These are phyloP conservation scores for Limnephilus auricula DNA, from an alignment of 2,888 invertebrate genomes.

Conservation along the genomic window DNA sequence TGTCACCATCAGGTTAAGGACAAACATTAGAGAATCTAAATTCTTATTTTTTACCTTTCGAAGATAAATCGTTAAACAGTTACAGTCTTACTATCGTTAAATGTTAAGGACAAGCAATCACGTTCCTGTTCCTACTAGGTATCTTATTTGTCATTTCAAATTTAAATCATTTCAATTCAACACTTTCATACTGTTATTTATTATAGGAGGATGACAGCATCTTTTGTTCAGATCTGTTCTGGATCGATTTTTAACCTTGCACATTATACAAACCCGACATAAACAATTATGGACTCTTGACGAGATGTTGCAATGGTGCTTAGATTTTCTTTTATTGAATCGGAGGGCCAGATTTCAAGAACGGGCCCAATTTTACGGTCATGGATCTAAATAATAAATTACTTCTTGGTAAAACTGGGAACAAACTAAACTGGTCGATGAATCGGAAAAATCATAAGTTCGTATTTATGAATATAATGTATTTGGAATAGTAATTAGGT, in stretches of 20 bases:
- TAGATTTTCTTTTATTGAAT: conserved; percentile 17
- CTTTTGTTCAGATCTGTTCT: conserved; percentile 9
- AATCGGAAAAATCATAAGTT: background rate
- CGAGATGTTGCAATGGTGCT: conserved; percentile 22
- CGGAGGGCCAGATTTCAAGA: conserved; percentile 21
- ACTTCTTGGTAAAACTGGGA: background rate
- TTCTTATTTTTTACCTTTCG: background rate
- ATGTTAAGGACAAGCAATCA: background rate
- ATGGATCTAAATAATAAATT: background rate
- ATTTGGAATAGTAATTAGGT: background rate
- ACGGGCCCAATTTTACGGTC: conserved; percentile 4
- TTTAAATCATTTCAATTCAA: too few relatives aligned
- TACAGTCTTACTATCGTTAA: background rate
- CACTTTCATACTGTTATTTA: background rate
- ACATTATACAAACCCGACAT: background rate
- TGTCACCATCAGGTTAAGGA: background rate
- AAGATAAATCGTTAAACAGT: background rate
- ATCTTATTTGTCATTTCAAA: background rate
- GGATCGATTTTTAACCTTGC: background rate
- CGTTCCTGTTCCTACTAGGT: background rate
- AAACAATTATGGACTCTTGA: conserved; percentile 5
- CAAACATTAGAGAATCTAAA: background rate
- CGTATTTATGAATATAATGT: background rate
- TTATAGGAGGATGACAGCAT: background rate
- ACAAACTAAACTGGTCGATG: background rate